Conservation (phyloP, 2,797 vertebrate genomes). For the Mus spretus region DNA sequence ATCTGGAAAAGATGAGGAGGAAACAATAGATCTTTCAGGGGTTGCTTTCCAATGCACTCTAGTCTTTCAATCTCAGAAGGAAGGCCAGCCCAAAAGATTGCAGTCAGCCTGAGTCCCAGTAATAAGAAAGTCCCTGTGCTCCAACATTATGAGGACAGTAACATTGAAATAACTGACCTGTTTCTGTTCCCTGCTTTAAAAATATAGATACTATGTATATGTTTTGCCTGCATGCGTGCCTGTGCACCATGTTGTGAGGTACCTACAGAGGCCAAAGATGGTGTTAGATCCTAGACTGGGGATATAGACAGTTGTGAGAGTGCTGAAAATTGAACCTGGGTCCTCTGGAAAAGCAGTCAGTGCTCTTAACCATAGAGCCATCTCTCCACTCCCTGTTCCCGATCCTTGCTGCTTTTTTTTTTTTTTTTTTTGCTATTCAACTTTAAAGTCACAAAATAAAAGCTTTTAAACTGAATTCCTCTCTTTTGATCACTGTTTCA, state of each 20-base stretch:
- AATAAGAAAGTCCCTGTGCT: neutral
- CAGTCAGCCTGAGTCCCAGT: neutral
- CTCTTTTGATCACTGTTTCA: neutral
- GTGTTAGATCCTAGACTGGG: neutral
- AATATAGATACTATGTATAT: neutral
- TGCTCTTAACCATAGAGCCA: neutral
- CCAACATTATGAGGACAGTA: neutral
- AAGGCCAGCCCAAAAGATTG: neutral
- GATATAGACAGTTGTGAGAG: neutral
- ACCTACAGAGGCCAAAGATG: neutral
- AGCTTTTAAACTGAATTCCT: constrained; percentile 9
- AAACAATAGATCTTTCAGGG: neutral
- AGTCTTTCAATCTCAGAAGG: neutral
- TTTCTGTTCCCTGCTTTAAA: neutral
- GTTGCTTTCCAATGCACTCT: neutral
- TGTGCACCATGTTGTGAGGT: neutral
- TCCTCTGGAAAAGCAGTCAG: neutral
- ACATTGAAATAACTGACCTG: neutral
- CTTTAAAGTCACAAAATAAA: constrained; percentile 33
- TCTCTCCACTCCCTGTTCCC: neutral
- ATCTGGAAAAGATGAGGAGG: neutral
- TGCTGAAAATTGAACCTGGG: neutral
- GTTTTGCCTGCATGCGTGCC: neutral
- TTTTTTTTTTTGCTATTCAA: neutral
- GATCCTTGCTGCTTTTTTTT: too few species aligned